Evolutionary conservation across 2,888 invertebrate genomes (phyloP).

Genomic region (Lysandra coridon): DNA sequence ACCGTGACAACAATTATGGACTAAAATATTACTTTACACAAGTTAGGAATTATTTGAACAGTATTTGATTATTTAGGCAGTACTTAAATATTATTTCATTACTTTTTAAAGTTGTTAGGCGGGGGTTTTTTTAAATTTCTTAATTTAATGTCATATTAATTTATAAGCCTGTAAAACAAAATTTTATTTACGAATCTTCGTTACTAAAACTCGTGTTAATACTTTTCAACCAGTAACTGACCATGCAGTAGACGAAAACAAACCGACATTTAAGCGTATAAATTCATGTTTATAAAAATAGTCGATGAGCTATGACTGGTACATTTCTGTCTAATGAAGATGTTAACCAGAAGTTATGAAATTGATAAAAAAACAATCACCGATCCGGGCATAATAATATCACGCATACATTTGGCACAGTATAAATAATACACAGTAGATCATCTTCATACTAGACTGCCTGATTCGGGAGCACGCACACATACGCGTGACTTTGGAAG

Average conservation of each 20-base stretch:
- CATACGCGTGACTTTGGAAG: background rate
- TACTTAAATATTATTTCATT: no score
- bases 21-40: no score
- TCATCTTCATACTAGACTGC: background rate
- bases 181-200: background rate
- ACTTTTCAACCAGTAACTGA: background rate
- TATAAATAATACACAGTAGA: background rate
- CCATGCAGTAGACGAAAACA: background rate
- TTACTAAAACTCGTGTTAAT: background rate
- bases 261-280: background rate
- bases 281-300: background rate
- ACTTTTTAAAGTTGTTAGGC: no score
- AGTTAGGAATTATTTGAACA: no score
- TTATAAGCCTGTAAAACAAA: background rate
- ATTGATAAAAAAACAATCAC: conserved; percentile 51
- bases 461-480: background rate
- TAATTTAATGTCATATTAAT: no score
- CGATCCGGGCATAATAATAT: conserved; percentile 56
- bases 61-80: no score
- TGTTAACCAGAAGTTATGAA: conserved; percentile 51
- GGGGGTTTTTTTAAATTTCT: no score
- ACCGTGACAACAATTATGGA: no score
- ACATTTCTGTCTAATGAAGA: conserved; percentile 33
- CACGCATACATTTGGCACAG: conserved; percentile 48
- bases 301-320: conserved; percentile 11